phyloP scores from a whole-genome alignment of 2,113 vertebrate genomes.

The Plestiodon gilberti region DNA sequence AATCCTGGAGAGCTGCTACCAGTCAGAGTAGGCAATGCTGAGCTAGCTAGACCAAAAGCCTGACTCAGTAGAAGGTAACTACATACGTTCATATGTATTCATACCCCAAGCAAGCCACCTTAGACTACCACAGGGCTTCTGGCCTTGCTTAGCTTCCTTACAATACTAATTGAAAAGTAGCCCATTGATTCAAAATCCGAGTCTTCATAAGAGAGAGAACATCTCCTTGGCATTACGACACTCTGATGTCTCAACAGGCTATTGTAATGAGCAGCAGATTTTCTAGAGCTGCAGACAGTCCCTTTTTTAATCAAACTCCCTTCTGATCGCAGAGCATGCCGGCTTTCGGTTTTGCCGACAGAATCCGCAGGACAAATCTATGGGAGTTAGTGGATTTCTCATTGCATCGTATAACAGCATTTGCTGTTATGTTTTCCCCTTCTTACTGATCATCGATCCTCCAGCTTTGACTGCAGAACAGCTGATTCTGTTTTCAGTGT shows the following conservation, averaged over 20 bases:
- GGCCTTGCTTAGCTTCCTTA: background rate
- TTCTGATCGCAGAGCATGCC: background rate
- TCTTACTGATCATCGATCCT: background rate
- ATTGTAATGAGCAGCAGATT: background rate
- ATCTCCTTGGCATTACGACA: background rate
- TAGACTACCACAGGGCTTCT: background rate
- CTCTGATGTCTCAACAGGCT: background rate
- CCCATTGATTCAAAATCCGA: background rate
- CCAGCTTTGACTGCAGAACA: background rate
- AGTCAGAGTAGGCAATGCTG: too few relatives aligned
- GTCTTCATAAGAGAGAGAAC: background rate
- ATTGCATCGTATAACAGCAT: background rate
- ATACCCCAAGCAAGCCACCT: background rate
- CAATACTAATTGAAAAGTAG: background rate
- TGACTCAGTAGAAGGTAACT: too few relatives aligned
- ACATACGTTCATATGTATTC: too few relatives aligned
- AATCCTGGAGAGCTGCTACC: too few relatives aligned
- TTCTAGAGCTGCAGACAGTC: background rate
- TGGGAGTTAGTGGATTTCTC: background rate
- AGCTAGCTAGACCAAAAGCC: too few relatives aligned
- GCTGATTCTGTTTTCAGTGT: background rate
- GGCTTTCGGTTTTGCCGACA: background rate
- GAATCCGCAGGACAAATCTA: background rate
- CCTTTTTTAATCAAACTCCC: background rate
- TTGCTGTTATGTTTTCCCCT: background rate